Conservation (phyloP, 2,888 invertebrate genomes). For the Colletes collaris region DNA sequence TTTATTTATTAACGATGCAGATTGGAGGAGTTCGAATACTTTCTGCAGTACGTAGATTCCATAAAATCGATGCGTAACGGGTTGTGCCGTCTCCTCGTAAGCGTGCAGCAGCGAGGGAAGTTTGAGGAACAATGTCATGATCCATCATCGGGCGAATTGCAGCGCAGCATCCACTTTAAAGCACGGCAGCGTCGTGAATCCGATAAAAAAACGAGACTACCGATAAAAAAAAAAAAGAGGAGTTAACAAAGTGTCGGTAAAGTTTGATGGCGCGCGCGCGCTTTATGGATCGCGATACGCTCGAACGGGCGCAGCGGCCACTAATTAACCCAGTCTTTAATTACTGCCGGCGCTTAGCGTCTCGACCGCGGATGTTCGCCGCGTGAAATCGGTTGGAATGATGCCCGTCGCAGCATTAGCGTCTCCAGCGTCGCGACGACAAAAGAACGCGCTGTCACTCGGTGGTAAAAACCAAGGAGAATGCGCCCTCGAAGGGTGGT, state of each 20-base stretch:
- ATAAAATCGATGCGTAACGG: too few relatives aligned
- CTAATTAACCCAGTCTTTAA: conserved; percentile 70
- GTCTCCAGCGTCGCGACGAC: conserved; percentile 15
- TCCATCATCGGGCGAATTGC: conserved; percentile 26
- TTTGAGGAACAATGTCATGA: background rate
- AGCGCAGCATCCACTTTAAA: background rate
- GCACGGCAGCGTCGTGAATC: conserved; percentile 14
- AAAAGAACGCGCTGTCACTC: conserved; percentile 35
- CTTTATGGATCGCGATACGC: conserved; percentile 37
- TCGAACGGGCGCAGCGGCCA: conserved; percentile 44
- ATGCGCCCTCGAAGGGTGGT: background rate
- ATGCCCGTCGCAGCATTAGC: conserved; percentile 38
- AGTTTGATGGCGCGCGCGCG: conserved; percentile 41
- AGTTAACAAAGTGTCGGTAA: conserved; percentile 16
- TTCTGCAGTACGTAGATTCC: too few relatives aligned
- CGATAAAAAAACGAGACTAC: background rate
- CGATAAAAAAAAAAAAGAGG: conserved; percentile 9
- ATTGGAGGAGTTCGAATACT: too few relatives aligned
- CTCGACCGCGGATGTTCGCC: conserved; percentile 53
- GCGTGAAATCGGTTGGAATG: conserved; percentile 61
- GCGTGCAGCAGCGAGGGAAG: too few relatives aligned
- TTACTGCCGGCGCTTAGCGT: conserved; percentile 62
- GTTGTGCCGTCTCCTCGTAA: too few relatives aligned
- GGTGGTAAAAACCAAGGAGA: conserved; percentile 12
- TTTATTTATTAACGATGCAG: too few relatives aligned